Evolutionary conservation across 1,140 invertebrate genomes (phyloP), one percentile per base, ranked within the genome.

Genomic region (Thaumetopoea pityocampa): DNA sequence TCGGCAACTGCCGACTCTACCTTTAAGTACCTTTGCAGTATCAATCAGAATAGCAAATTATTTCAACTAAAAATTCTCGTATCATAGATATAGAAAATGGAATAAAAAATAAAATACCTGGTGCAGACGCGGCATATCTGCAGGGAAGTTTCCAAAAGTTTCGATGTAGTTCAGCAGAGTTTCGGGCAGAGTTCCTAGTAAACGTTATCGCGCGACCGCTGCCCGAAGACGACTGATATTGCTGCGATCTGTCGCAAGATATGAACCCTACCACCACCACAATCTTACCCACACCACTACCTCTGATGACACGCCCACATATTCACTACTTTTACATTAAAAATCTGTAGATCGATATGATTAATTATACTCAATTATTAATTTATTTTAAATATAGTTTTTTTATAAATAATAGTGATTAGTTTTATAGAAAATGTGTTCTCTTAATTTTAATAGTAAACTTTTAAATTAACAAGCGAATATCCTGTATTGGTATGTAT

Each of bases 61-160:
- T 15, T 30, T 5, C 6, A 16, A 6, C 1, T n/a, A 6, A 12
- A 42, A 17, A 33, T 4, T 27, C 17, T 5, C 11, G 35, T 38
- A 20, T 7, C 1, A 34, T 5, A 22, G 27, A 49, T 9, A 52
- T 11, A 51, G 38, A 49, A 36, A 23, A 34, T 15, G 12, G 8
- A 24, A 36, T n/a, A n/a, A 33, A 37, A 40, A 45, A 48, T 47
- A n/a, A 61, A 55, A 67, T 12, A 78, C 77, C 67, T 70, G 69
- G 54, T 71, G 70, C 42, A 81, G 41, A 29, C 77, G 67, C 67
- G 77, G 70, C 77, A 81, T 81, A 42, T 22, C 17, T 63, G 57
- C 67, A 59, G 67, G 59, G 53, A 61, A 61, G 41, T 58, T 56
- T 56, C 40, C 12, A 6, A 53, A 64, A 67, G 54, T 64, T 65